phyloP scores from a whole-genome alignment of 2,113 vertebrate species.

The Zosterops pallidus region DNA sequence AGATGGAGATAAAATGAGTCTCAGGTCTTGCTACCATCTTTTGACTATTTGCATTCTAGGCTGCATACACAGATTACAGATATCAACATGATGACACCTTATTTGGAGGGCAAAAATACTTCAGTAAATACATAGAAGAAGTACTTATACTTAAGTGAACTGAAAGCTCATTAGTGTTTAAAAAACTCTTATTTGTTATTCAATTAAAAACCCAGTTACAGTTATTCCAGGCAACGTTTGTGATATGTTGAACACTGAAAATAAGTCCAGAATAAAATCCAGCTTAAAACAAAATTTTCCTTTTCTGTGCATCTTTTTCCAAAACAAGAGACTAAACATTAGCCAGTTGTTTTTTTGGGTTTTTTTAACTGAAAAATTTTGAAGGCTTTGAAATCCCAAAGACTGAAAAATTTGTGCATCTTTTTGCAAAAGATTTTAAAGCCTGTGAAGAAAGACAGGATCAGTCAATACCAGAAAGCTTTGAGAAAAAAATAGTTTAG shows the following conservation, averaged over 20 bases:
- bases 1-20: not conserved
- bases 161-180: not conserved
- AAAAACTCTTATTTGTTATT: not conserved
- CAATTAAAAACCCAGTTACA: not conserved
- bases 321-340: not conserved
- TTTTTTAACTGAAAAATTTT: not conserved
- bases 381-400: not conserved
- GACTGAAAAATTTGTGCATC: not conserved
- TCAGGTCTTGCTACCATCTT: not conserved
- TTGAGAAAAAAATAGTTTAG: not conserved
- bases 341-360: rapidly evolving
- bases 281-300: not conserved
- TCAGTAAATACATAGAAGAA: not conserved
- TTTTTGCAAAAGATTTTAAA: not conserved
- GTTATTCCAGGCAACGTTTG: not conserved
- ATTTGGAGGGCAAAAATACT: not conserved
- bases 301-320: not conserved
- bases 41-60: not conserved
- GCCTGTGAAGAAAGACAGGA: not conserved
- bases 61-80: not conserved
- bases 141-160: not conserved
- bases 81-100: not conserved
- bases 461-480: not conserved
- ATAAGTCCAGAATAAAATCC: not conserved
- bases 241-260: not conserved